phyloP scores from a whole-genome alignment of 2,888 invertebrate species.

The Idaea straminata region DNA sequence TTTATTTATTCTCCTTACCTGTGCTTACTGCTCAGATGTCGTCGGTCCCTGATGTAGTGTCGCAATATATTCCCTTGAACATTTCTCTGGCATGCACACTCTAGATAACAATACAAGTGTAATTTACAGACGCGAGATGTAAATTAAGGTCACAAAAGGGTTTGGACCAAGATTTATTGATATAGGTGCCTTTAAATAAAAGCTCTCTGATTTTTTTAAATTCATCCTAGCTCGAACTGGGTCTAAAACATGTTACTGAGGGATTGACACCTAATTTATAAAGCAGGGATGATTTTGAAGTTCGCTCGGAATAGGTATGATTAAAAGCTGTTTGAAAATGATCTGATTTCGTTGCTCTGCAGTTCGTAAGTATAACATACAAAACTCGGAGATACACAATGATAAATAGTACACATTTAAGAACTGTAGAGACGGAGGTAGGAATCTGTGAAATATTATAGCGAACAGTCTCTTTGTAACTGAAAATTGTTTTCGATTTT shows the following conservation, averaged over 20 bases:
- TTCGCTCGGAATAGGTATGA: neutral
- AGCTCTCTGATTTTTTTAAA: neutral
- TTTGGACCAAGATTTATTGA: neutral
- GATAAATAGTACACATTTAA: slow-evolving; percentile 33
- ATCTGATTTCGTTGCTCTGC: neutral
- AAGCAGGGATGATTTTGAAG: neutral
- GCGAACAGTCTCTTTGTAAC: slow-evolving; percentile 2
- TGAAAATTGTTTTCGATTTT: slow-evolving; percentile 6
- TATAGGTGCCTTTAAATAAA: slow-evolving; percentile 3
- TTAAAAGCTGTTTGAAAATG: neutral
- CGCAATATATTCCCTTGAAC: slow-evolving; percentile 47
- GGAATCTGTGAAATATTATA: slow-evolving; percentile 10
- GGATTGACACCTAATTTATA: neutral
- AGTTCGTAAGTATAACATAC: slow-evolving; percentile 20
- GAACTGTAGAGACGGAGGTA: slow-evolving; percentile 18
- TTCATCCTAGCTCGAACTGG: neutral
- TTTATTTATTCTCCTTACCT: slow-evolving; percentile 18
- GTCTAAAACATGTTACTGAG: neutral
- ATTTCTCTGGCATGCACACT: slow-evolving; percentile 36
- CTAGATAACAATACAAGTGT: slow-evolving; percentile 37
- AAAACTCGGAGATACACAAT: slow-evolving; percentile 25
- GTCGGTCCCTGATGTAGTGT: slow-evolving; percentile 43
- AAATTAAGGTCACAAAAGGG: slow-evolving; percentile 9
- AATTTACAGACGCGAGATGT: neutral
- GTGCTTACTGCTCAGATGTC: slow-evolving; percentile 38